Percentiles rank a stretch among this genome's conserved stretches.
phyloP scores from a whole-genome alignment of 1,140 invertebrate species.

The Physella acuta region DNA sequence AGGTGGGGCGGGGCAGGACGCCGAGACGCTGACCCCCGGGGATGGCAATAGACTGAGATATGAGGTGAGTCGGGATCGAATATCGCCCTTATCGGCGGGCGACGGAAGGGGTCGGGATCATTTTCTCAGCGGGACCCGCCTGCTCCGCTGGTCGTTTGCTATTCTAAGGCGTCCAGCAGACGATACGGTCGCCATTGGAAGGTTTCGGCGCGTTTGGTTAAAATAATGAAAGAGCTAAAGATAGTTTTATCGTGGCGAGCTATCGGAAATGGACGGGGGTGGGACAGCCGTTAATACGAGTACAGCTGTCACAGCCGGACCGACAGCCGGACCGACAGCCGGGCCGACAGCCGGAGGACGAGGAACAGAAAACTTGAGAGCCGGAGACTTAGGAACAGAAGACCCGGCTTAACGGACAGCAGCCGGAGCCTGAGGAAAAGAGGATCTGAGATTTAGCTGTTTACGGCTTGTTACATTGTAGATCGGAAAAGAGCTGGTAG shows the following conservation, averaged over 20 bases:
- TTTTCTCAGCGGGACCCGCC: constrained; percentile 2
- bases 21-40: not conserved
- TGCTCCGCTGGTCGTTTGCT: not conserved
- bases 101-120: not conserved
- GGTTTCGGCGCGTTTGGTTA: not conserved
- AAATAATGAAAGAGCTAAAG: not conserved
- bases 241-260: not conserved
- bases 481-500: no score
- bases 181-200: not conserved
- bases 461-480: no score
- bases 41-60: not conserved
- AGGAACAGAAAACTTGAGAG: no score
- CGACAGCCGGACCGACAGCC: no score
- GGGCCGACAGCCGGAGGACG: no score
- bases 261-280: not conserved
- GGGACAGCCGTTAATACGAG: no score
- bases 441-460: no score
- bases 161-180: not conserved
- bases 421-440: no score
- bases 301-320: no score
- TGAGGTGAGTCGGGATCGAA: not conserved
- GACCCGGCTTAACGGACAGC: no score
- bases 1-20: no score
- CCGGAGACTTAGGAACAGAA: no score
- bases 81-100: not conserved